A percentile compares a stretch with the other conserved stretches of the same genome.
These are phyloP conservation scores for Toxotes lorentzi DNA, from an alignment of 2,797 vertebrate species.

Conservation along the genomic window DNA sequence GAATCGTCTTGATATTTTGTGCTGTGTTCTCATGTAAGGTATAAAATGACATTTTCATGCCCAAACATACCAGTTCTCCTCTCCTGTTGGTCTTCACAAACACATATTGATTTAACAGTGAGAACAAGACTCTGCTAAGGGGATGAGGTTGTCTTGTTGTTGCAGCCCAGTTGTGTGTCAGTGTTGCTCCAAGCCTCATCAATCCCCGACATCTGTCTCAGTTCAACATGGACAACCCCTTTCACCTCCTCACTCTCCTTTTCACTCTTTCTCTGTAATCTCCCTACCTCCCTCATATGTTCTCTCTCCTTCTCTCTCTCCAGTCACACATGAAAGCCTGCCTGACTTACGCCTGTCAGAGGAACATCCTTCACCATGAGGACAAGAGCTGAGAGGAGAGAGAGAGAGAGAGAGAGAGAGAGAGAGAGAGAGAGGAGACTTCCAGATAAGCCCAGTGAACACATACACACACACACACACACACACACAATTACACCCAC, in stretches of 20 bases:
- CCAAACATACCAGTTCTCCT: background rate
- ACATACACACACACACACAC: constrained; percentile 33
- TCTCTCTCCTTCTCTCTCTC: constrained; percentile 57
- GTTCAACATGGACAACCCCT: constrained; percentile 68
- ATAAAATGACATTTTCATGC: background rate
- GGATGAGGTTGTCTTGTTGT: constrained; percentile 57
- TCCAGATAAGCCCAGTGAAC: constrained; percentile 51
- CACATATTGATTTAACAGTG: constrained; percentile 32
- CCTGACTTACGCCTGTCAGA: constrained; percentile 81
- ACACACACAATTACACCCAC: constrained; percentile 80
- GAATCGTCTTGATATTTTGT: background rate
- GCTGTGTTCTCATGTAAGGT: background rate
- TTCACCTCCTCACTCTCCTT: constrained; percentile 41
- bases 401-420: constrained; percentile 39
- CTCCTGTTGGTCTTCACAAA: constrained; percentile 25
- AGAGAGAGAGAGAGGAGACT: constrained; percentile 44
- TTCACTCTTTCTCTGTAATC: constrained; percentile 45
- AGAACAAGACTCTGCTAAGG: constrained; percentile 42
- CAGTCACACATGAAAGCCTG: constrained; percentile 80
- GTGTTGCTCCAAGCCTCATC: constrained; percentile 74
- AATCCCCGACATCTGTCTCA: constrained; percentile 78
- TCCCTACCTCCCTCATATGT: constrained; percentile 38
- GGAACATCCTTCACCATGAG: constrained; percentile 71
- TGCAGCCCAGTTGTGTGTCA: constrained; percentile 62
- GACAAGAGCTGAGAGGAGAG: constrained; percentile 43